Base-by-base conservation (phyloP, 2,113 vertebrate species). In the Carassius gibelio region DNA sequence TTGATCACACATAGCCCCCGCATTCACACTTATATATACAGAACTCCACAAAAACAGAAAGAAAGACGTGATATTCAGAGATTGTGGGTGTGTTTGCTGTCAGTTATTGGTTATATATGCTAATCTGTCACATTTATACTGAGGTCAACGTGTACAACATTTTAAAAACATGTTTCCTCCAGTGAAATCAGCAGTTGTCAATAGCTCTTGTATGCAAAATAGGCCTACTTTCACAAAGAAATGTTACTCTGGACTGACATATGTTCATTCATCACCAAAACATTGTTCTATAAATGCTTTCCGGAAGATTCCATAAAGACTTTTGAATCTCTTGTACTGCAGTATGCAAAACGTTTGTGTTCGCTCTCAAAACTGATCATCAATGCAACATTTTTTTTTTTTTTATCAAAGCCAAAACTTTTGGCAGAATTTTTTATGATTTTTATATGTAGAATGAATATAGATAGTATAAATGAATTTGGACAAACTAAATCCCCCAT, bases 21-120 rank as follows among this genome's bases (percentile, higher is more conserved):
- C 52, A 79, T 79, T 79, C 55, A 79, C 76, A 79, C 76, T 42
- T 79, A 23, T 15, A 79, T 38, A 72, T 62, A 61, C 57, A 59
- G 34, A 42, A 42, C 55, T n/a, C 30, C 57, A 62, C 57, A 42
- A 42, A 62, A 61, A 77, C 17, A 14, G 1, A 62, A 62, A 3
- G 3, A 34, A 55, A 14, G 21, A 23, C 34, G 8, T 79, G 34
- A 62, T 79, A 57, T 45, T 34, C 55, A 42, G 57, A 79, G 34
- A 79, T n/a, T 42, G 57, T 76, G 38, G 50, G 50, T 59, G 50
- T 34, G 50, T 77, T 42, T 79, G 57, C 57, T 61, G 55, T 79
- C 52, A 36, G 15, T 6, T 77, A 34, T 57, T 42, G 62, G 57
- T 38, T 42, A 21, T 4, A 42, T 42, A 15, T 21, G 57, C 9